These are phyloP conservation scores for Sesamia inferens DNA, from an alignment of 2,888 invertebrate genomes.

Conservation along the genomic window DNA sequence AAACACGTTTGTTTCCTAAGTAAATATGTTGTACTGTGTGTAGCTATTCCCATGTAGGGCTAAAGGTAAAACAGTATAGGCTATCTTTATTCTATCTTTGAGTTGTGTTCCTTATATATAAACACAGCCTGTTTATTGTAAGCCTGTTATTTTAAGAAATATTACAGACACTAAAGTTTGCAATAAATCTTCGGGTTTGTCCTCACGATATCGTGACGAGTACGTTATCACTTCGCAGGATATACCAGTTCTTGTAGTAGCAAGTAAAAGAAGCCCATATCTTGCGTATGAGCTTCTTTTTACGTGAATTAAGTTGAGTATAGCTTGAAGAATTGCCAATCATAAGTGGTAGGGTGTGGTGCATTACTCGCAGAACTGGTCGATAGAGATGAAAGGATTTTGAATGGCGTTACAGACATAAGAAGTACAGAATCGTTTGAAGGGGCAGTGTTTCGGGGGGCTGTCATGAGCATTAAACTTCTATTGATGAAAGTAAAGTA, in stretches of 20 bases:
- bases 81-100: slow-evolving; percentile 56
- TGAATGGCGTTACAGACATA: not conserved
- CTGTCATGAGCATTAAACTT: not conserved
- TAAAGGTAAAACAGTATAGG: slow-evolving; percentile 40
- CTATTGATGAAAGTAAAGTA: too few species aligned
- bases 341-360: not conserved
- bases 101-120: slow-evolving; percentile 48
- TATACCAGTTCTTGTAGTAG: not conserved
- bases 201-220: slow-evolving; percentile 26
- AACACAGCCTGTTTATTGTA: slow-evolving; percentile 34
- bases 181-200: slow-evolving; percentile 6
- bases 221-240: not conserved
- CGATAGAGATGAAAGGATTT: not conserved
- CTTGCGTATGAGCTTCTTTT: not conserved
- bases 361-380: not conserved
- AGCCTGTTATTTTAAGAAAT: slow-evolving; percentile 43
- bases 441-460: not conserved
- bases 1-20: slow-evolving; percentile 38
- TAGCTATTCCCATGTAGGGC: slow-evolving; percentile 44
- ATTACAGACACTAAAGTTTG: slow-evolving; percentile 20
- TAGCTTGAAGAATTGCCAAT: not conserved
- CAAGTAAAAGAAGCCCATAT: too few species aligned
- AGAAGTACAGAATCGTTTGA: not conserved
- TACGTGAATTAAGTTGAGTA: not conserved
- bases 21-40: slow-evolving; percentile 55